These are phyloP conservation scores for Sclerodermus sp. DNA, from an alignment of 2,888 invertebrate genomes.

Conservation along the genomic window DNA sequence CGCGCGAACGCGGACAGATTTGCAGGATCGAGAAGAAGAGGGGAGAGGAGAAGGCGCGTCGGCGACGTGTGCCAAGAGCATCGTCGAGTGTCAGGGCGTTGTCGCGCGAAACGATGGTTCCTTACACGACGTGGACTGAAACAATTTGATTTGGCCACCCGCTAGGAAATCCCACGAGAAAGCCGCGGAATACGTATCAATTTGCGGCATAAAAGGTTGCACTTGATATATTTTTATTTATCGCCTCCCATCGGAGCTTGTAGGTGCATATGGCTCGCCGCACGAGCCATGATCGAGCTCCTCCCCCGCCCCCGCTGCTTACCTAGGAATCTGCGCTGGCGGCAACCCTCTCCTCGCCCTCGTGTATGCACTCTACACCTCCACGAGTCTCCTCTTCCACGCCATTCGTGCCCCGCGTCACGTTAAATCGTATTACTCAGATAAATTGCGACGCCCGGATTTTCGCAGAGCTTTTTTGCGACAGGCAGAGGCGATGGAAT, in stretches of 20 bases:
- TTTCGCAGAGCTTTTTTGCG: conserved; percentile 33
- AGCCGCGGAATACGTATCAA: conserved; percentile 38
- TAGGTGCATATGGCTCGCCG: conserved; percentile 5
- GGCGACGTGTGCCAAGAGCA: no score
- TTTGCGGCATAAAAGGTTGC: conserved; percentile 46
- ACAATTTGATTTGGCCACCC: conserved; percentile 19
- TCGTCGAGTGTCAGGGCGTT: no score
- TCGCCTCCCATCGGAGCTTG: conserved; percentile 34
- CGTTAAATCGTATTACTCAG: conserved; percentile 47
- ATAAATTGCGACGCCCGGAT: conserved; percentile 47
- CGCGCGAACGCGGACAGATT: no score
- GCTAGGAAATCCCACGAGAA: conserved; percentile 21
- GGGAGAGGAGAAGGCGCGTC: no score
- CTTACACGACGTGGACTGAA: background rate
- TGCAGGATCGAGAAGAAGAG: no score
- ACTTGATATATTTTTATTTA: conserved; percentile 51
- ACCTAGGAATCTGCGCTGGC: background rate
- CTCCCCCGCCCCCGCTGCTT: conserved; percentile 17
- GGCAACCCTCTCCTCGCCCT: conserved; percentile 8
- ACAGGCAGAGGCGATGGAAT: conserved; percentile 36
- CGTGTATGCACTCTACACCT: conserved; percentile 15
- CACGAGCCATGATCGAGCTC: conserved; percentile 9
- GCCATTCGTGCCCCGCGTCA: conserved; percentile 17
- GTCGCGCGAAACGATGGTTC: no score
- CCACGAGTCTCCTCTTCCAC: conserved; percentile 1